Base-by-base conservation (phyloP, 2,888 invertebrate species). In the Drosophila lutescens region DNA sequence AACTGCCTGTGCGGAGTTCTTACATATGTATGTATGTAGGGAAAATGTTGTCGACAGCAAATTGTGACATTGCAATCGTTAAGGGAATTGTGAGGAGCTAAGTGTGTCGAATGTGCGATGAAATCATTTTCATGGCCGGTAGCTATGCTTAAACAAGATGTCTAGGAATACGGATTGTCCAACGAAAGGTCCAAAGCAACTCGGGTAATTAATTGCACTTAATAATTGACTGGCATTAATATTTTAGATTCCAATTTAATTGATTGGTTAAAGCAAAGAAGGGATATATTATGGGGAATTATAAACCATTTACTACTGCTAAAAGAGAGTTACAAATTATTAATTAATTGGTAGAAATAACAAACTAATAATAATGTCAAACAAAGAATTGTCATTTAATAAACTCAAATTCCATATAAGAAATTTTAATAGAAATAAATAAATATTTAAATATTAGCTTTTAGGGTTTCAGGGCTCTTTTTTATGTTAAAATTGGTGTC, bases 41-140 rank as follows among this genome's bases (percentile, higher is more conserved):
- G 10, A 67, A 57, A 67, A 32, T 57, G 57, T 68, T 57, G 57
- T 67, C 61, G 49, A 69, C 72, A 70, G 40, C 72, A 72, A 72
- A 62, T 72, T 56, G 62, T 50, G 63, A 61, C 55, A 70, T 70
- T 51, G 62, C 55, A 54, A 62, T 62, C 55, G 55, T 72, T 55
- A 9, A 36, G 70, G 62, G 54, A 43, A 50, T 44, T 49, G 69
- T 17, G 44, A 50, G 63, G n/a, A 30, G n/a, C 47, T 38, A n/a
- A 32, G 26, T 50, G 47, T 56, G 47, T 23, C 40, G 32, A 34
- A 13, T 68, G 12, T 67, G 46, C 44, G 67, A 67, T 69, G 68
- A 55, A 50, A 38, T 72, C 17, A 26, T 23, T n/a, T 13, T 34
- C 58, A 55, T 55, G 56, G 40, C 34, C 49, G 34, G 17, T 2